Conservation (phyloP, 1,140 invertebrate species). For the Berghia stephanieae region DNA sequence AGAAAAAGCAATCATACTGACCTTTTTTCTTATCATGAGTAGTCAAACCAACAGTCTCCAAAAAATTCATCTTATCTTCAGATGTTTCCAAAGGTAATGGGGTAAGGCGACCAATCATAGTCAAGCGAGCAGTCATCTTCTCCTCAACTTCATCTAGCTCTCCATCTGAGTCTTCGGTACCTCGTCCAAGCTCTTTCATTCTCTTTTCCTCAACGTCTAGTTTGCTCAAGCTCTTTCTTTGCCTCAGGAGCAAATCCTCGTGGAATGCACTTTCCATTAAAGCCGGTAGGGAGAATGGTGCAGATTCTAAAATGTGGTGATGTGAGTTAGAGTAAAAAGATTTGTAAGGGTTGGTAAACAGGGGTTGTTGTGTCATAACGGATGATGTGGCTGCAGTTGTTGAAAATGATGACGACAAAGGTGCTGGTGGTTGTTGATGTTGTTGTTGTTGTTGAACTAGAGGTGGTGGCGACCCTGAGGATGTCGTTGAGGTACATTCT, state of each 20-base stretch:
- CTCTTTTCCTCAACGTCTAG: constrained; percentile 37
- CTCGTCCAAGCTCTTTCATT: constrained; percentile 45
- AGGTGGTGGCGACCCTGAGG: neutral
- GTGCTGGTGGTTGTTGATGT: neutral
- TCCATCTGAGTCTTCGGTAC: constrained; percentile 40
- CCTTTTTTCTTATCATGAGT: constrained; percentile 53
- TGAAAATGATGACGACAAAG: neutral
- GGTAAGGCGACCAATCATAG: constrained; percentile 46
- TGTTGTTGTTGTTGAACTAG: neutral
- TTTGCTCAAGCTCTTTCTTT: constrained; percentile 44
- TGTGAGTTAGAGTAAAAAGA: neutral
- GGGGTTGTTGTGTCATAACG: too few relatives aligned
- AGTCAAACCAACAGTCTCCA: constrained; percentile 51
- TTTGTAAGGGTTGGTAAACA: neutral
- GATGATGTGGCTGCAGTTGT: neutral
- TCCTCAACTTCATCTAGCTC: constrained; percentile 43
- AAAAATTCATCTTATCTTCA: constrained; percentile 48
- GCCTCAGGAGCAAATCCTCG: constrained; percentile 42
- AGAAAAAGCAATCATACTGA: constrained; percentile 20
- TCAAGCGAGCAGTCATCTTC: constrained; percentile 31
- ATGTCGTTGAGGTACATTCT: constrained; percentile 15
- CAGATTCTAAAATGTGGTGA: neutral
- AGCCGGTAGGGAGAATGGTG: neutral
- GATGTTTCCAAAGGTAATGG: constrained; percentile 50
- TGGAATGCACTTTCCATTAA: neutral